phyloP scores from a whole-genome alignment of 2,113 vertebrate genomes.

The Pagrus major region DNA sequence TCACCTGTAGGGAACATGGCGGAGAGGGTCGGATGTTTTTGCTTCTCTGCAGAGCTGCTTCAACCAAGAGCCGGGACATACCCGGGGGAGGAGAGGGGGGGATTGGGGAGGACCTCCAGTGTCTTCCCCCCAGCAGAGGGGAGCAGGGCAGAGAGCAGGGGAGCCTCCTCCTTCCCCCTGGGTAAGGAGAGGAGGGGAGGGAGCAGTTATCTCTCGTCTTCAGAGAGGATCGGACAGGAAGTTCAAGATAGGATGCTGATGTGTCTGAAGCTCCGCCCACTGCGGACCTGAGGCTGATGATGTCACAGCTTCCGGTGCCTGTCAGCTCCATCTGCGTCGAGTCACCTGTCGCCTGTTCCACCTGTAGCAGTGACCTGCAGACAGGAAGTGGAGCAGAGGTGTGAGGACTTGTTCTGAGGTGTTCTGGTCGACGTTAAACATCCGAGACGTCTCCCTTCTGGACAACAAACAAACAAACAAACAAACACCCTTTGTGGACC shows the following conservation, averaged over 20 bases:
- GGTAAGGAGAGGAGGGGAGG: background rate
- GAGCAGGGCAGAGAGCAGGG: conserved; percentile 30
- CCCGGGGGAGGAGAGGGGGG: background rate
- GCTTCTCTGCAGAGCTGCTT: conserved; percentile 46
- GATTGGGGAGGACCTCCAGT: background rate
- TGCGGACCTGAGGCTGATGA: background rate
- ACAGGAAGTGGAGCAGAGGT: background rate
- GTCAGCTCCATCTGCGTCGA: background rate
- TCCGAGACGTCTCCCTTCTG: background rate
- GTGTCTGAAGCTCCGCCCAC: background rate
- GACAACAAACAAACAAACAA: background rate
- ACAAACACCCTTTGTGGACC: too few relatives aligned
- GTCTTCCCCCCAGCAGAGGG: conserved; percentile 39
- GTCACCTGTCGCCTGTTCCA: background rate
- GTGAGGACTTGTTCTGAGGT: background rate
- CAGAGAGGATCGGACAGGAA: background rate
- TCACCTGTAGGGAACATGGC: background rate
- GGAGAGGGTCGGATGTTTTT: background rate
- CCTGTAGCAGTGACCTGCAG: background rate
- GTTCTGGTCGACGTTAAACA: background rate
- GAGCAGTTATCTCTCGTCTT: background rate
- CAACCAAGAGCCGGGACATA: conserved; percentile 26
- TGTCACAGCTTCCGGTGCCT: background rate
- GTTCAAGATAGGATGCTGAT: background rate
- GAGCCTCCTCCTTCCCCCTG: background rate